phyloP scores from a whole-genome alignment of 2,888 invertebrate genomes.

The Drosophila multiciliata region DNA sequence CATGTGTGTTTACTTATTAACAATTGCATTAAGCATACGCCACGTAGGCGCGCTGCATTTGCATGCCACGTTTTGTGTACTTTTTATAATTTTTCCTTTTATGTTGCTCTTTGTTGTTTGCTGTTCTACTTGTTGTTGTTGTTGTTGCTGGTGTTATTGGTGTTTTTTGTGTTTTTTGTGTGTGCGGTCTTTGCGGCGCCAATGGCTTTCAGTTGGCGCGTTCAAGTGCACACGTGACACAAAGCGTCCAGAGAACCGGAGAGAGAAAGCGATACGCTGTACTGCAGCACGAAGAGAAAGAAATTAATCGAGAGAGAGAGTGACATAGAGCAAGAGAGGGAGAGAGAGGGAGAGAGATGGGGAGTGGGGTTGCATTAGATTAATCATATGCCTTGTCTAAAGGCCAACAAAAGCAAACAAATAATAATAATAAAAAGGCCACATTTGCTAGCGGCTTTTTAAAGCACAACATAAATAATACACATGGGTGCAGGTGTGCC shows the following conservation, averaged over 20 bases:
- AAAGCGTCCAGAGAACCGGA: conserved; percentile 29
- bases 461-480: conserved; percentile 62
- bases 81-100: background rate
- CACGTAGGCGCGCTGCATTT: conserved; percentile 38
- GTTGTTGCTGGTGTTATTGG: conserved; percentile 8
- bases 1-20: conserved; percentile 66
- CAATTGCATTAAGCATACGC: conserved; percentile 77
- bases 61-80: background rate
- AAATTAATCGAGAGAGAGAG: background rate
- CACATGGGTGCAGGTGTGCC: conserved; percentile 19
- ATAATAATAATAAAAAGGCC: conserved; percentile 26
- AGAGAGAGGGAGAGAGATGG: background rate
- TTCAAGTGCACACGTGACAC: conserved; percentile 77
- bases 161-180: background rate
- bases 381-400: conserved; percentile 52
- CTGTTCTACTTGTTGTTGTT: conserved; percentile 7
- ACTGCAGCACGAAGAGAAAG: background rate
- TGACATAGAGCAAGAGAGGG: background rate
- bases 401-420: conserved; percentile 16
- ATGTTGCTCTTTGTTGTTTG: conserved; percentile 4
- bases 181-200: conserved; percentile 48
- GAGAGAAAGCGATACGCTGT: background rate
- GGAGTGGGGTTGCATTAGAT: conserved; percentile 57
- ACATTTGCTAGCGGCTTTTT: conserved; percentile 46
- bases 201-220: conserved; percentile 58